Conservation (phyloP, 2,888 invertebrate species). For the Auanema freiburgensis region DNA sequence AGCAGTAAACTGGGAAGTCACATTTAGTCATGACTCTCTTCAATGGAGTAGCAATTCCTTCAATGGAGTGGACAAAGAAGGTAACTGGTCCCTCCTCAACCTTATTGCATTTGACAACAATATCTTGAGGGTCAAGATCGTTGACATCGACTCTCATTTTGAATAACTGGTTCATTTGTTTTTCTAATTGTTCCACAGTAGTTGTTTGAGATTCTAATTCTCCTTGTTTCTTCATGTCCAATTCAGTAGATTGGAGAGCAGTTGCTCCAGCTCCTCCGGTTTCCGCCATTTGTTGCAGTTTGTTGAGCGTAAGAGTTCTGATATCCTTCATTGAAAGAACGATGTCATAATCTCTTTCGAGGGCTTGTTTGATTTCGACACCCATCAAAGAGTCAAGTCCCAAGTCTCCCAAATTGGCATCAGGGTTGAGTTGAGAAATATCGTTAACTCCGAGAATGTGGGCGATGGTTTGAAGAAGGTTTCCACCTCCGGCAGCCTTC, state of each 20-base stretch:
- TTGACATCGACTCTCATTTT: slow-evolving; percentile 67
- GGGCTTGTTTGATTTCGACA: slow-evolving; percentile 84
- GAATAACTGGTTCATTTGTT: slow-evolving; percentile 64
- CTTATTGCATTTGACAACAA: slow-evolving; percentile 60
- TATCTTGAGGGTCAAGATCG: slow-evolving; percentile 66
- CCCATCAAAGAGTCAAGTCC: slow-evolving; percentile 99
- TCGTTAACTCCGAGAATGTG: slow-evolving; percentile 78
- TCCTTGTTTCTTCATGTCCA: slow-evolving; percentile 58
- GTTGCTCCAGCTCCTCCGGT: slow-evolving; percentile 55
- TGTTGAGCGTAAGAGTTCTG: slow-evolving; percentile 75
- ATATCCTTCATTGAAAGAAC: slow-evolving; percentile 79
- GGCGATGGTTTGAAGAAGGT: slow-evolving; percentile 65
- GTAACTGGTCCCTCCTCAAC: slow-evolving; percentile 56
- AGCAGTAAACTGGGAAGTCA: slow-evolving; percentile 63
- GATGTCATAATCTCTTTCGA: slow-evolving; percentile 77
- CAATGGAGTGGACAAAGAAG: slow-evolving; percentile 80
- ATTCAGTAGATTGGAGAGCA: slow-evolving; percentile 55
- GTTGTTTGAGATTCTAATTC: slow-evolving; percentile 59
- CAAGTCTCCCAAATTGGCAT: slow-evolving; percentile 83
- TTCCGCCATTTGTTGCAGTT: slow-evolving; percentile 71
- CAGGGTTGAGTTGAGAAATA: slow-evolving; percentile 76
- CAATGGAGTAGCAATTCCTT: slow-evolving; percentile 72
- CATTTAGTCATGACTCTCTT: slow-evolving; percentile 74
- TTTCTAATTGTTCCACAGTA: slow-evolving; percentile 59
- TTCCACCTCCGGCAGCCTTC: slow-evolving; percentile 65